Base-by-base conservation (phyloP, 2,888 invertebrate genomes). In the Zhengitettix transpicula region DNA sequence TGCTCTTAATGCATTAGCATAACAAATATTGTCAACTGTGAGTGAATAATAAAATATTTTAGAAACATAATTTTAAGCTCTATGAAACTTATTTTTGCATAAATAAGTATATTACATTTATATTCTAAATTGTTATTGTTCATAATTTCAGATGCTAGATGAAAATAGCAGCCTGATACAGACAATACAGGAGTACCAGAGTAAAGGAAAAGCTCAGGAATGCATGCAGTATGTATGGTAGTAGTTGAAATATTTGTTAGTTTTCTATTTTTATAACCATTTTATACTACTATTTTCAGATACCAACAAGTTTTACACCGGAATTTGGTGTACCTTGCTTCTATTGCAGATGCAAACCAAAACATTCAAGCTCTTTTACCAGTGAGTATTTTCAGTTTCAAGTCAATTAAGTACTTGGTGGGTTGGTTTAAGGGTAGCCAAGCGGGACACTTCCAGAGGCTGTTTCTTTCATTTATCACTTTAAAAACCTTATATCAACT, bases 111-210 rank as follows among this genome's bases (percentile, higher is more conserved):
- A 16, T 1, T 53, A 28, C 11, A 12, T 52, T 14, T 40, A n/a
- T n/a, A n/a, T n/a, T n/a, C n/a, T n/a, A n/a, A n/a, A n/a, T n/a
- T n/a, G n/a, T n/a, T n/a, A n/a, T n/a, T 10, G 28, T 40, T 12
- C 51, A 52, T 57, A 59, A 40, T 65, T 69, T 14, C 70, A 96
- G 82, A 87, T 98, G 83, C 79, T 98, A 62, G 97, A 98, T 77
- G 98, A 98, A 75, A 98, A 98, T 74, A 90, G 90, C 67, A 93
- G 95, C 72, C 79, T 98, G 54, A 97, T 98, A 68, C 93, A 96
- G 77, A 92, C 93, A 10, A 96, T 98, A 70, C 90, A 94, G 73
- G 97, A 98, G 67, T 96, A 87, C 75, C 97, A 98, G 76, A 89
- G 84, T 65, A 94, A 94, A 78, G 97, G 96, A 62, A 95, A 95